These are phyloP conservation scores for Ceratothoa steindachneri DNA, from an alignment of 2,888 invertebrate genomes.

Conservation along the genomic window DNA sequence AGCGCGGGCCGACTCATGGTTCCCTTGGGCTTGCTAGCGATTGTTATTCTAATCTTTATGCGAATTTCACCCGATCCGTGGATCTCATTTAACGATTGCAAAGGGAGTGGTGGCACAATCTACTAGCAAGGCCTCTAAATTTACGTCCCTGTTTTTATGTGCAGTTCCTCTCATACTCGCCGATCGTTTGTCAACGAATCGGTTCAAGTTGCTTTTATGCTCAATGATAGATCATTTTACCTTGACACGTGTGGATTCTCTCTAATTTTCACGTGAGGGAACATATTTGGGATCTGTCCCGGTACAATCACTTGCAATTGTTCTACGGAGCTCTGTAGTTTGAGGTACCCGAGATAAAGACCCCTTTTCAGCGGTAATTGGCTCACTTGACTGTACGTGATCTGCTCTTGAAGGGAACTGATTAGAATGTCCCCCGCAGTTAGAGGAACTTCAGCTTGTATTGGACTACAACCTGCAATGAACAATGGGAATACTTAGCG, in stretches of 20 bases:
- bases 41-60: no score
- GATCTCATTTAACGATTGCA: no score
- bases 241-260: constrained; percentile 94
- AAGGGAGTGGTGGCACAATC: no score
- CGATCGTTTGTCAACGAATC: not conserved
- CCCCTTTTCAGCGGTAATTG: constrained; percentile 70
- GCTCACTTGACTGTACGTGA: constrained; percentile 71
- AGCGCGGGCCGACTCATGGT: no score
- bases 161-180: not conserved
- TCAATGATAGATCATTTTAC: constrained; percentile 58
- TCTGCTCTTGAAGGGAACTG: constrained; percentile 54
- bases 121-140: no score
- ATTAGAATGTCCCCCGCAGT: constrained; percentile 34
- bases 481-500: not conserved
- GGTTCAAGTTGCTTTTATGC: not conserved
- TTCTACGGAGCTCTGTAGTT: constrained; percentile 93
- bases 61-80: no score
- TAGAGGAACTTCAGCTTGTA: constrained; percentile 23
- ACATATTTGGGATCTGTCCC: constrained; percentile 84
- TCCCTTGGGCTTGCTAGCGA: no score
- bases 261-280: constrained; percentile 87
- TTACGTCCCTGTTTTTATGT: no score
- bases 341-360: constrained; percentile 90
- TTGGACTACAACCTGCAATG: constrained; percentile 23
- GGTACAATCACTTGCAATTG: constrained; percentile 89